phyloP scores from a whole-genome alignment of 2,797 vertebrate species.

The Leptoclinus maculatus region DNA sequence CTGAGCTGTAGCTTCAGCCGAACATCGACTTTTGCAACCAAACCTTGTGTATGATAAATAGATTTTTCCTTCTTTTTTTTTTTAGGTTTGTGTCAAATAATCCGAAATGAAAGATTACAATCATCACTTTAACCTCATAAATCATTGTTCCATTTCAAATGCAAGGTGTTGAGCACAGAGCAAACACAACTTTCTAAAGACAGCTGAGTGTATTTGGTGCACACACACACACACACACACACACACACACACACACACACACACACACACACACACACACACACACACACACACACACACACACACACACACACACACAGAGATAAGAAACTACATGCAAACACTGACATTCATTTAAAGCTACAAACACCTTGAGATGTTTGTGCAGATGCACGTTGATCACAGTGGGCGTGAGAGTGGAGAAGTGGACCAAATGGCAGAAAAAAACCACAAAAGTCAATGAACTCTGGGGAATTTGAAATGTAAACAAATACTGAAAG shows the following conservation, averaged over 20 bases:
- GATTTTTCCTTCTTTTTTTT: background rate
- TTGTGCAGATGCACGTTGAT: constrained; percentile 8
- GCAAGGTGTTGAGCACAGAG: background rate
- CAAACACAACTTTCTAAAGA: background rate
- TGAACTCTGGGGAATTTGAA: constrained; percentile 38
- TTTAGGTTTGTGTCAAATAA: constrained; percentile 11
- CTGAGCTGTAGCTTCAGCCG: background rate
- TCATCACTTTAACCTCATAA: background rate
- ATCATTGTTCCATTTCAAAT: constrained; percentile 18
- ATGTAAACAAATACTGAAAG: constrained; percentile 56
- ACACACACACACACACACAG: background rate
- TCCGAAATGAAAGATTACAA: background rate
- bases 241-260: too few species aligned
- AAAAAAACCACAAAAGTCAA: constrained; percentile 22
- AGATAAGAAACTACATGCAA: background rate
- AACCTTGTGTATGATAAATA: background rate
- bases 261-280: background rate
- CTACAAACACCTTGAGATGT: background rate
- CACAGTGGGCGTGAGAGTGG: background rate
- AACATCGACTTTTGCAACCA: background rate
- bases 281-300: too few species aligned
- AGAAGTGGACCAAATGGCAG: constrained; percentile 7
- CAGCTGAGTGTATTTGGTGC: background rate
- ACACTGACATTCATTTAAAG: background rate
- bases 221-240: background rate